Base-by-base conservation (phyloP, 2,888 invertebrate species). In the Pollenia amentaria region DNA sequence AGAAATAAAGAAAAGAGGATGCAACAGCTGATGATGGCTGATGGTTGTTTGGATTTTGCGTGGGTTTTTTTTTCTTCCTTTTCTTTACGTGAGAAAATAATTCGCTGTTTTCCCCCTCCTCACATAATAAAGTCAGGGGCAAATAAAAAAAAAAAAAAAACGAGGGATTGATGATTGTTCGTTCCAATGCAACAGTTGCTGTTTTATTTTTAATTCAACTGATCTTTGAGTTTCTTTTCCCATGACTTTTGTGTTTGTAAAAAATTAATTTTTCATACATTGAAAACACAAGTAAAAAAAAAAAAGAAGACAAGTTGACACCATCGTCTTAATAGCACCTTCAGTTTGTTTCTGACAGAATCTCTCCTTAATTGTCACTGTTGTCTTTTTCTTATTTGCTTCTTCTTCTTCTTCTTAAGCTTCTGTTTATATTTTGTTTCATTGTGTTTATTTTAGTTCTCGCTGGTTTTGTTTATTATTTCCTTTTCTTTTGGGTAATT, bases 241-340 rank as follows among this genome's bases (percentile, higher is more conserved):
- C 87, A 87, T 84, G 77, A 87, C 73, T 81, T 83, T 77, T 29
- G 42, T 29, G 60, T 76, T 46, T 29, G 14, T 16, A 44, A 72
- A 29, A 6, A 75, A 55, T 38, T 60, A 2, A 78, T 72, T 77
- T 57, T 83, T 57, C 46, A 72, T 65, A 40, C 14, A 51, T 3
- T 21, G 9, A 42, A n/a, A 70, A 64, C 55, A 10, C 40, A 60
- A 29, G 29, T 6, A 29, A 6, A 29, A 29, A 2, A 21, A 6
- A 29, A 29, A 55, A 73, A 57, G 62, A 72, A 84, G 80, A 87
- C 87, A 87, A 81, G 77, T 84, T 84, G 84, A 84, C 87, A 84
- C 84, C 80, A 84, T 7, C 46, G 9, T 55, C 67, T 80, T 84
- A 77, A 44, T 72, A 64, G 79, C 84, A 84, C 80, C 84, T 81